A percentile compares a stretch with the other conserved stretches of the same genome.
phyloP scores from a whole-genome alignment of 2,888 invertebrate genomes.

The Conistra vaccinii region DNA sequence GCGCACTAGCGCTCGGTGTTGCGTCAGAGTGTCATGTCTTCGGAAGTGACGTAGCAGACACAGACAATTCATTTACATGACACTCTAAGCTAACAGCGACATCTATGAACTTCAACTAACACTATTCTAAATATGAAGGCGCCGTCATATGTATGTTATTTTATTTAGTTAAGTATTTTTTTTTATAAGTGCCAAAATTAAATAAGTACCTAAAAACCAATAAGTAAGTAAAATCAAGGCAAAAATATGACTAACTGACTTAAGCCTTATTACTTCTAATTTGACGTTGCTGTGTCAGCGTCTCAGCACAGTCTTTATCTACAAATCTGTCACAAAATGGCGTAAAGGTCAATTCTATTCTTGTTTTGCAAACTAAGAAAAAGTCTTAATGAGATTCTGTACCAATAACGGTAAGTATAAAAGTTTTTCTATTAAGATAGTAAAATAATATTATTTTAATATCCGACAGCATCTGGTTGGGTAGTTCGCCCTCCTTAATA shows the following conservation, averaged over 20 bases:
- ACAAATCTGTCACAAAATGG: slow-evolving; percentile 4
- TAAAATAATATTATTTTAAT: not conserved
- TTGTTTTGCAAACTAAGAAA: slow-evolving; percentile 6
- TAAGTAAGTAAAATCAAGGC: not conserved
- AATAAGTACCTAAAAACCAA: not conserved
- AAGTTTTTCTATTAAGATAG: slow-evolving; percentile 1
- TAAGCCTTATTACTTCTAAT: not conserved
- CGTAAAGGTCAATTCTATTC: slow-evolving; percentile 15
- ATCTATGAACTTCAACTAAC: no score
- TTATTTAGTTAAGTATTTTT: no score
- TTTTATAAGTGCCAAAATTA: not conserved
- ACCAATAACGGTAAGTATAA: not conserved
- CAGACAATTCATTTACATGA: no score
- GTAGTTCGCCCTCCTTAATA: no score
- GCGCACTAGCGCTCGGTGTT: no score
- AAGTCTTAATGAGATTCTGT: slow-evolving; percentile 22
- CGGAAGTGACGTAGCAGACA: no score
- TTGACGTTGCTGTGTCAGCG: not conserved
- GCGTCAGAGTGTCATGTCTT: no score
- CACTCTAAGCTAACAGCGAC: no score
- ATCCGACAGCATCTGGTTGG: not conserved
- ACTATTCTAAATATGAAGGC: no score
- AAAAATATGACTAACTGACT: not conserved
- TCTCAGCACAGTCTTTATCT: slow-evolving; percentile 2
- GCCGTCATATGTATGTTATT: no score